Evolutionary conservation across 2,888 invertebrate species (phyloP), one percentile per base, ranked within the genome.

Genomic region (Scaptodrosophila latifasciaeformis): DNA sequence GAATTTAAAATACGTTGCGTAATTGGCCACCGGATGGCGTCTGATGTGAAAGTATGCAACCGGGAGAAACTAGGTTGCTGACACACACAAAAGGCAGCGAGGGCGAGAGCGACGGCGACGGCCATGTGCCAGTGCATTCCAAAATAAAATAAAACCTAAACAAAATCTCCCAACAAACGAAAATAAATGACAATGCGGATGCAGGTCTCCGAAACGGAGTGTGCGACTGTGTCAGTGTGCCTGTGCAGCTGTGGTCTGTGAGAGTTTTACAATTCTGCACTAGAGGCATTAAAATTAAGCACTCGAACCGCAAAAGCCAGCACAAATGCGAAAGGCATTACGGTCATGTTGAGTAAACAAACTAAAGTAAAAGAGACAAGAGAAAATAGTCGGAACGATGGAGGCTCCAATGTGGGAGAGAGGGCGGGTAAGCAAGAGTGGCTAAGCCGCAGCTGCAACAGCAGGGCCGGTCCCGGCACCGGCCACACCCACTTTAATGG

Each of bases 261-360:
- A 15, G 10, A 37, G 15, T 37, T 18, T 21, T n/a, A 21, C 40
- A 24, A 24, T 24, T 17, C 43, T 29, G 65, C 54, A 67, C 67
- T 77, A n/a, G 68, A 70, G 69, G 74, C 72, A 70, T 70, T 58
- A 59, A 62, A 76, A 63, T 55, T 62, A 61, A 70, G 56, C 55
- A 56, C 52, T 54, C 54, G 48, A 66, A 53, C 15, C 37, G 35
- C 12, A 10, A 30, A 21, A 17, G 2, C 24, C 40, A 49, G 56
- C 57, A 39, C 45, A 62, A 50, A 70, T 44, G 49, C 34, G 43
- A 30, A 54, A 54, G 58, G 65, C 68, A 70, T 70, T 67, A 64
- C 24, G 24, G 24, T 24, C 24, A 24, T 37, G 37, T 15, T 17
- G 37, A 17, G 15, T 43, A 27, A 43, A 27, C 27, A 43, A 44